Evolutionary conservation across 1,140 invertebrate species (phyloP).

Genomic region (Drosophila varians): DNA sequence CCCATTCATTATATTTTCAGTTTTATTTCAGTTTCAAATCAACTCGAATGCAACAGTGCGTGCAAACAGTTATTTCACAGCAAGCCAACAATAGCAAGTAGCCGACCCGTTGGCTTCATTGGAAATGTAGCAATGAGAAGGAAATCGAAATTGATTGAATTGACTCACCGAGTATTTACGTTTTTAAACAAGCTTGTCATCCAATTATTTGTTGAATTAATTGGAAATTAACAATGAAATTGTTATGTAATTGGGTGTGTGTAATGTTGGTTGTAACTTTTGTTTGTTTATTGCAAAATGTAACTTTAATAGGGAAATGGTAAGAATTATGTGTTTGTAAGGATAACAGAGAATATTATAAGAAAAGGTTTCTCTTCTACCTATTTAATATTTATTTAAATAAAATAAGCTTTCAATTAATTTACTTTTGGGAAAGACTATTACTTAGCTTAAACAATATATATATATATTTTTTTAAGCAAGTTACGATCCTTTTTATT

Average conservation of each 20-base stretch:
- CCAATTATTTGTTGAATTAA: constrained; percentile 6
- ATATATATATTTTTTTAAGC: no score
- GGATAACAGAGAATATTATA: no score
- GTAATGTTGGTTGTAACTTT: background rate
- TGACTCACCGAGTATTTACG: constrained; percentile 21
- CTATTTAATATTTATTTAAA: no score
- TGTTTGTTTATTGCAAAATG: no score
- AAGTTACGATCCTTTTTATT: no score
- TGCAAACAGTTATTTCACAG: constrained; percentile 32
- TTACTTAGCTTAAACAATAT: no score
- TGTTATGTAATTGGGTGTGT: background rate
- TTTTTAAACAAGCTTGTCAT: background rate
- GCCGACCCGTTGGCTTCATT: constrained; percentile 18
- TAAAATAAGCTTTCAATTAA: no score
- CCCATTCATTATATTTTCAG: constrained; percentile 36
- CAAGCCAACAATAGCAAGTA: constrained; percentile 34
- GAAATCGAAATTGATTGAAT: constrained; percentile 25
- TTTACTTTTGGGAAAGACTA: no score
- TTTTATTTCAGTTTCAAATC: constrained; percentile 28
- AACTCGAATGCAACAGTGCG: constrained; percentile 40
- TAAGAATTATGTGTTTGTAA: no score
- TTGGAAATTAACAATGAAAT: constrained; percentile 14
- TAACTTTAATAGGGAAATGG: no score
- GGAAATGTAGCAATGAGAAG: constrained; percentile 27
- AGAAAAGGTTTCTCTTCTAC: no score